phyloP scores from a whole-genome alignment of 2,888 invertebrate species.

The Morinoia aosen region DNA sequence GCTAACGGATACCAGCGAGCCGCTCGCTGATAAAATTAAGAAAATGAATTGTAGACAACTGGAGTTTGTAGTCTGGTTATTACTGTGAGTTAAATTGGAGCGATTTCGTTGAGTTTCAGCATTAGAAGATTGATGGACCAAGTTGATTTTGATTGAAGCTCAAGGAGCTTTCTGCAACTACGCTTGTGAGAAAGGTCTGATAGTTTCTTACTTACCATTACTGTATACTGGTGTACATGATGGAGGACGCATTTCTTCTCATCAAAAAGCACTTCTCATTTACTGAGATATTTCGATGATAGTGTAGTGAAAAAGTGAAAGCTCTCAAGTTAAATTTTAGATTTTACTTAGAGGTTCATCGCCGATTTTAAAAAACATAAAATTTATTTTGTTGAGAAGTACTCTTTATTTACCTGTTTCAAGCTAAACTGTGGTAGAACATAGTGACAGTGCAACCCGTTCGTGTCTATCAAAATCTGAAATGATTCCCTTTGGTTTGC shows the following conservation, averaged over 20 bases:
- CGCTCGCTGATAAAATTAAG: conserved; percentile 27
- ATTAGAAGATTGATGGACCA: background rate
- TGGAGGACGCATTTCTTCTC: background rate
- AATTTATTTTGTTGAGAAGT: background rate
- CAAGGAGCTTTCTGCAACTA: background rate
- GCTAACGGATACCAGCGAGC: conserved; percentile 14
- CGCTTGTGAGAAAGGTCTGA: background rate
- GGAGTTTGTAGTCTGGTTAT: background rate
- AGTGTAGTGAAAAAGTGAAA: background rate
- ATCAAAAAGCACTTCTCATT: background rate
- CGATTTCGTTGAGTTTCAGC: background rate
- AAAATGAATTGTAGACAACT: background rate
- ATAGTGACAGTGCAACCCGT: background rate
- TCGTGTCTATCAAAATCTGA: background rate
- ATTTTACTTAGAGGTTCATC: background rate
- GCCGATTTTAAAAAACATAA: background rate
- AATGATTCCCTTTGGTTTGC: background rate
- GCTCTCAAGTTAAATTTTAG: background rate
- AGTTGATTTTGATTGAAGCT: background rate
- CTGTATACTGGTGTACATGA: background rate
- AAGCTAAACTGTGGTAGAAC: background rate
- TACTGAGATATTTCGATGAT: background rate
- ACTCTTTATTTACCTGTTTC: background rate
- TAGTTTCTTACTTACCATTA: background rate
- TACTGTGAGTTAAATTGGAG: background rate